Base-by-base conservation (phyloP, 2,797 vertebrate species). In the Cossypha polioptera region DNA sequence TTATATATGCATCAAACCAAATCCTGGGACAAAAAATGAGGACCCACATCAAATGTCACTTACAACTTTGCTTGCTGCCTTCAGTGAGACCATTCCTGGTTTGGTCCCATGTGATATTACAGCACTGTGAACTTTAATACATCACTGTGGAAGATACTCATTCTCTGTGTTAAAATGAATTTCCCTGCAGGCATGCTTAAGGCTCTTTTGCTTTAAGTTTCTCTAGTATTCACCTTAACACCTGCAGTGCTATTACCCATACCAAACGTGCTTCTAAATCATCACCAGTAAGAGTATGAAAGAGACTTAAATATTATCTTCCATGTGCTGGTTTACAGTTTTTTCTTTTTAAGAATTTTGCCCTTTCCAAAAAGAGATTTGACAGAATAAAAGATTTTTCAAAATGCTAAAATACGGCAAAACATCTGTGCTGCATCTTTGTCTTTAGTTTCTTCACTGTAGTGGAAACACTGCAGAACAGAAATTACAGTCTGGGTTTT, bases 151-250 rank as follows among this genome's bases (percentile, higher is more conserved):
- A 91, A 86, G 55, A 25, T 63, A 81, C 62, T 87, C 28, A 40
- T 59, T 82, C 59, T 89, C 40, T 55, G 18, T 66, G 29, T n/a
- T 81, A 67, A 86, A 93, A 76, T 35, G 24, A 90, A 90, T 55
- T 47, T 92, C 31, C 92, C 94, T 1, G 3, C 67, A 95, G 88
- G 88, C 71, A 29, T 61, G 88, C 92, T 95, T 83, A 87, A 89
- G 88, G 93, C 74, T 53, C 35, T 92, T 86, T 66, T 87, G 55
- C 55, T 93, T 93, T 82, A 85, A 94, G 58, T 47, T 84, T 86
- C 67, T 69, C 66, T 63, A 57, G 38, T 13, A 82, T 25, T 76
- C 90, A 67, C 61, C 35, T 76, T 61, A 73, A 95, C 88, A 88
- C 47, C 43, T 89, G 17, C 45, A 75, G 42, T 25, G n/a, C 15